Evolutionary conservation across 2,888 invertebrate genomes (phyloP), one percentile per base, ranked within the genome.

Genomic region (Leucophenga maculata): DNA sequence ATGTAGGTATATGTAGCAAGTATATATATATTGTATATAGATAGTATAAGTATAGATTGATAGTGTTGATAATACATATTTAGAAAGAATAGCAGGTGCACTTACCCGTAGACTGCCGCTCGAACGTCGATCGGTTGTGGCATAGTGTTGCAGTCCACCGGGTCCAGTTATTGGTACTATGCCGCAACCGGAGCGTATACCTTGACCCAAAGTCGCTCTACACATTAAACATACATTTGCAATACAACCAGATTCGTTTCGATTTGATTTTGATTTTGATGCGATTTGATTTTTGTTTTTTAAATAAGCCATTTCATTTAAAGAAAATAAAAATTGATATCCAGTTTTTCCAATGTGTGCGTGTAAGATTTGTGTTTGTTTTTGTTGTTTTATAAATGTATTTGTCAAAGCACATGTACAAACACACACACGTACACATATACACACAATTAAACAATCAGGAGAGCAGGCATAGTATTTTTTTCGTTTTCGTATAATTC

Each of bases 181-280:
- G 82, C 87, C 87, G 82, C 89, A 89, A 83, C 88, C 88, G 78
- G 88, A 88, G 72, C 89, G 87, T 75, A 89, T 89, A 83, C 89
- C 89, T 87, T 89, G 89, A 84, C 89, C 88, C 86, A 89, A 87
- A 77, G 88, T 88, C 81, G 89, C 84, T 87, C 89, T 89, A 88
- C 84, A 86, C 82, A 85, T 80, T 80, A 84, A 84, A 83, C 77
- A 79, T 39, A 39, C 39, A 39, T 39, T 78, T 74, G 78, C 79
- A 79, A 79, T 78, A 80, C 79, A 80, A 75, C 80, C 79, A 76
- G 73, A 76, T 71, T 74, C 78, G 72, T 66, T 59, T 57, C 22
- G 48, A 44, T 55, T 75, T 54, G 16, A 18, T 60, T 48, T 60
- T 68, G 67, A 72, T 65, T 52, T 16, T 52, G 20, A 14, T 65